Percentiles rank a stretch among this genome's conserved stretches.
phyloP scores from a whole-genome alignment of 2,888 invertebrate species.

The Synanthedon andrenaeformis region DNA sequence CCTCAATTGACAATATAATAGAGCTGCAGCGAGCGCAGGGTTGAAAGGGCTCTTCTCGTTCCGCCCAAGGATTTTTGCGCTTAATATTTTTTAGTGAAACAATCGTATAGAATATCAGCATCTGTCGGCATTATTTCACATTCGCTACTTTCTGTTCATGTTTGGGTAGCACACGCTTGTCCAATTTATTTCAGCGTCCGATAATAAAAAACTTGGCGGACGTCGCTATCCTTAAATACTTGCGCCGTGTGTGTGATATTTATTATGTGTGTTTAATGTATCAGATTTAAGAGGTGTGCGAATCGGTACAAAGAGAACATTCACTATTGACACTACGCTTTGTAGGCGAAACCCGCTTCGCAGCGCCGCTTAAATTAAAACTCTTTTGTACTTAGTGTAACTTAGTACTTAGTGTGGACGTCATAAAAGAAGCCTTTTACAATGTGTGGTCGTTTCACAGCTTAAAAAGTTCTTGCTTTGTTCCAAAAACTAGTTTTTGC shows the following conservation, averaged over 20 bases:
- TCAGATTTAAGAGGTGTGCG: neutral
- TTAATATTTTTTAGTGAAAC: slow-evolving; percentile 1
- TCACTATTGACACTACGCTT: neutral
- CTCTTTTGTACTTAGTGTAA: too few relatives aligned
- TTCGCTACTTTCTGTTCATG: slow-evolving; percentile 3
- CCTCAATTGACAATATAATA: slow-evolving; percentile 62
- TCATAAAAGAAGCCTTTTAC: too few relatives aligned
- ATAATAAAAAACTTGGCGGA: neutral
- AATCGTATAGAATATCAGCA: slow-evolving; percentile 1
- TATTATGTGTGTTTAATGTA: neutral
- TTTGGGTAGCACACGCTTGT: neutral
- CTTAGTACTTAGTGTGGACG: too few relatives aligned
- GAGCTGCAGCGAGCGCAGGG: slow-evolving; percentile 14
- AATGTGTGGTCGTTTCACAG: too few relatives aligned
- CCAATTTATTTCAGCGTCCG: neutral
- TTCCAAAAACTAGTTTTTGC: too few relatives aligned
- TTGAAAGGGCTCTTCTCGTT: slow-evolving; percentile 7
- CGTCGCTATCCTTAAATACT: neutral
- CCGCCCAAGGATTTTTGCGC: slow-evolving; percentile 2
- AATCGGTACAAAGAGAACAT: neutral
- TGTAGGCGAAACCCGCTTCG: neutral
- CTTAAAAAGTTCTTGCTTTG: too few relatives aligned
- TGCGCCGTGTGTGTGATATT: neutral
- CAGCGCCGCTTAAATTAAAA: too few relatives aligned
- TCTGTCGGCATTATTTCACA: slow-evolving; percentile 3